Base-by-base conservation (phyloP, 2,888 invertebrate genomes). In the Lymantria dispar region DNA sequence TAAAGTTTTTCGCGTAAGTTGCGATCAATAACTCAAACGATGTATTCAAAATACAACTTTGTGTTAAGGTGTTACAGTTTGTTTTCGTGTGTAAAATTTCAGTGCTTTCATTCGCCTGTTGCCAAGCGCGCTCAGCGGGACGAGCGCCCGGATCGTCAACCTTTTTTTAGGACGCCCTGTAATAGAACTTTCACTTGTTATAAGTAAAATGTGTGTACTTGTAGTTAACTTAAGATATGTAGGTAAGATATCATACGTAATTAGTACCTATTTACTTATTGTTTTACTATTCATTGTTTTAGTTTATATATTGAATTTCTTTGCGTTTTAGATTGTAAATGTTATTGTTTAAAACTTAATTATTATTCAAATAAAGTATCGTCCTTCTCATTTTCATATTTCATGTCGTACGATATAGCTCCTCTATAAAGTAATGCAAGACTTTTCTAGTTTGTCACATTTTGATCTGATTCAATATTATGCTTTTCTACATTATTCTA, bases 1-100 rank as follows among this genome's bases (percentile, higher is more conserved):
- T 78, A 74, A 85, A 89, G 81, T 87, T 89, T 88, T 88, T 88
- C 85, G 85, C 85, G 75, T 80, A 78, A 85, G 85, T 82, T 70
- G 66, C 83, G 90, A 90, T 90, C 90, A 87, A 90, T 90, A 90
- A 85, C 77, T 74, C 63, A 49, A 33, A 7, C 0, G 7, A 0
- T 29, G 0, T 51, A 57, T 43, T n/a, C 2, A 0, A 66, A 72
- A 72, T 48, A 37, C 7, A 22, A 62, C 71, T 50, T 53, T 76
- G 70, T 3, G 0, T 0, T 0, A 7, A 38, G 11, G 7, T 12
- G 0, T 33, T 76, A 81, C 58, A 57, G 74, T 70, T 14, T 36
- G 59, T 47, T 63, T 57, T 78, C 3, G 43, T 8, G 38, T 65
- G 72, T 12, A 0, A 7, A 3, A 1, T 1, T 45, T 8, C 48